Conservation (phyloP, 92 coral and sea anemone species). For the Bergia puertoricense region DNA sequence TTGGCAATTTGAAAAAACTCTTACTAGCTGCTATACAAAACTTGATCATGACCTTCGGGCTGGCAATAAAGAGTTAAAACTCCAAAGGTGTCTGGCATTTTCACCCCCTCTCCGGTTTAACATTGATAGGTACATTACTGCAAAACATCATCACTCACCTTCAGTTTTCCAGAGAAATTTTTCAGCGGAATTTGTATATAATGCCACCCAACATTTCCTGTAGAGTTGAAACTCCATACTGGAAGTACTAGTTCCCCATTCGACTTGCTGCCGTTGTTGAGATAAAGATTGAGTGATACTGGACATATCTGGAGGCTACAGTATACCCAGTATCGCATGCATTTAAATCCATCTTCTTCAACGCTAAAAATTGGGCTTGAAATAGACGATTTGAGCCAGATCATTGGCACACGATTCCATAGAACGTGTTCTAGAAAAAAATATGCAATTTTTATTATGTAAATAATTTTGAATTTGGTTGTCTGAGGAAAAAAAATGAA, state of each 20-base stretch:
- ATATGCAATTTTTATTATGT: not conserved
- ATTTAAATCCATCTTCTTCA: not conserved
- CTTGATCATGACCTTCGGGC: no score
- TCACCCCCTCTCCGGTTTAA: not conserved
- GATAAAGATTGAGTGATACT: not conserved
- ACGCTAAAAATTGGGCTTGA: conserved; percentile 1
- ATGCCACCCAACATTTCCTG: not conserved
- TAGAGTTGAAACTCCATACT: not conserved
- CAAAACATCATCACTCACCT: not conserved
- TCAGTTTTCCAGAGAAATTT: not conserved
- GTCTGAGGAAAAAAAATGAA: no score
- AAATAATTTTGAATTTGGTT: not conserved
- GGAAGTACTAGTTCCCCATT: not conserved
- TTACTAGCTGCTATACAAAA: no score
- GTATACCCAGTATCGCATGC: conserved; percentile 9
- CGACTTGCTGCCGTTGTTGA: not conserved
- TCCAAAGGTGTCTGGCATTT: not conserved
- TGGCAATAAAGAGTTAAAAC: no score
- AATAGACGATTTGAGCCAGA: not conserved
- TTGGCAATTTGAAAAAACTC: no score
- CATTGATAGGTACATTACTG: not conserved
- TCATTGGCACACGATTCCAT: not conserved
- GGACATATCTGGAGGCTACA: not conserved
- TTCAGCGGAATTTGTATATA: conserved; percentile 9
- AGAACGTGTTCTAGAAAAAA: not conserved